Evolutionary conservation across 2,888 invertebrate species (phyloP).

Genomic region (Mythimna impura): DNA sequence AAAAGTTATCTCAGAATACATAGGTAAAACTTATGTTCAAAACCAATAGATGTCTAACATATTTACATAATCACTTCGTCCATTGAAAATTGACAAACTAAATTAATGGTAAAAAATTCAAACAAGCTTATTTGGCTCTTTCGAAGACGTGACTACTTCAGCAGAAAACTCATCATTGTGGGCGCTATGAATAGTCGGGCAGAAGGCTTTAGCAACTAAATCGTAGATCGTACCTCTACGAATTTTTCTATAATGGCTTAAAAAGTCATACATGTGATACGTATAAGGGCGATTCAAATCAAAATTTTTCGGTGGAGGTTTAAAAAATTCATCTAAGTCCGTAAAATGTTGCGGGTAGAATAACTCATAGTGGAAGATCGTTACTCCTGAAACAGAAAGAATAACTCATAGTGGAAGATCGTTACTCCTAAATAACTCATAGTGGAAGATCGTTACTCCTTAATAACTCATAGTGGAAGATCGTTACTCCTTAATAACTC

Average conservation of each 20-base stretch:
- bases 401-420: too few relatives aligned
- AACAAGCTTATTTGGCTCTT: not conserved
- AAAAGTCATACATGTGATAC: constrained; percentile 52
- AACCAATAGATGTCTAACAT: too few relatives aligned
- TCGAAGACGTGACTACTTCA: not conserved
- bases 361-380: constrained; percentile 81
- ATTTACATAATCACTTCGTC: too few relatives aligned
- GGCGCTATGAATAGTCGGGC: constrained; percentile 59
- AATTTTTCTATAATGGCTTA: constrained; percentile 31
- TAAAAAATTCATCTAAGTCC: constrained; percentile 1
- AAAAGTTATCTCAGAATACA: too few relatives aligned
- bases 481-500: too few relatives aligned
- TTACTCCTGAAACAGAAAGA: too few relatives aligned
- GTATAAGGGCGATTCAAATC: constrained; percentile 36
- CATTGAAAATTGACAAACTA: too few relatives aligned
- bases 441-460: too few relatives aligned
- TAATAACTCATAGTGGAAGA: too few relatives aligned
- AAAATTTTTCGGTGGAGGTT: not conserved
- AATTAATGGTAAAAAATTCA: too few relatives aligned
- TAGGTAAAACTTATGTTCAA: too few relatives aligned
- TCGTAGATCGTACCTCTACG: constrained; percentile 45
- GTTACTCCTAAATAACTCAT: too few relatives aligned
- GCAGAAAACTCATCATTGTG: constrained; percentile 57
- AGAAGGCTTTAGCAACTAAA: constrained; percentile 58
- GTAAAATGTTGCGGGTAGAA: constrained; percentile 90